phyloP scores from a whole-genome alignment of 2,113 vertebrate species.

The Lycaon pictus region DNA sequence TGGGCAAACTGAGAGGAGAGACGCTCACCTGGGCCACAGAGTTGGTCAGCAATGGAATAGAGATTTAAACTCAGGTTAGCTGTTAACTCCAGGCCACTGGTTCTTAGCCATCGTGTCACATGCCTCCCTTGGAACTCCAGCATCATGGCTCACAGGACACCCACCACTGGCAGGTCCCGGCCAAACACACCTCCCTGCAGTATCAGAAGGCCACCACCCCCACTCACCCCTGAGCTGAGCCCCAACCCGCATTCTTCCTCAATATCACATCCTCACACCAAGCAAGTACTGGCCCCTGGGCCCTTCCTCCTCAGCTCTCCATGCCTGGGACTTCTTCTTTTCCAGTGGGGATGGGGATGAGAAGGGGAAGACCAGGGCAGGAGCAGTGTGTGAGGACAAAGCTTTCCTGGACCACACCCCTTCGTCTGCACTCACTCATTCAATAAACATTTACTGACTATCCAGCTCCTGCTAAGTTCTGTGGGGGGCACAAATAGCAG shows the following conservation, averaged over 20 bases:
- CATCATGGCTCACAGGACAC: background rate
- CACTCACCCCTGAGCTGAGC: background rate
- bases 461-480: rapidly evolving
- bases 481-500: background rate
- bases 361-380: background rate
- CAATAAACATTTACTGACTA: background rate
- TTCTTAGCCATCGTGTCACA: background rate
- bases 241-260: background rate
- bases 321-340: background rate
- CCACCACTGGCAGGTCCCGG: background rate
- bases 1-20: background rate
- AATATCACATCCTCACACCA: background rate
- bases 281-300: background rate
- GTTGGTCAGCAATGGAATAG: rapidly evolving
- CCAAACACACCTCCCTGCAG: background rate
- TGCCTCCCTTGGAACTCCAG: background rate
- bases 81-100: background rate
- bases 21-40: background rate
- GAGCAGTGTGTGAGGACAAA: rapidly evolving
- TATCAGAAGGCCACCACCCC: background rate
- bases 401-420: background rate
- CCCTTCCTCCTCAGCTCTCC: background rate
- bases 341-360: background rate
- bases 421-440: background rate
- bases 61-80: background rate